Base-by-base conservation (phyloP, 2,888 invertebrate species). In the Pegoplata infirma region DNA sequence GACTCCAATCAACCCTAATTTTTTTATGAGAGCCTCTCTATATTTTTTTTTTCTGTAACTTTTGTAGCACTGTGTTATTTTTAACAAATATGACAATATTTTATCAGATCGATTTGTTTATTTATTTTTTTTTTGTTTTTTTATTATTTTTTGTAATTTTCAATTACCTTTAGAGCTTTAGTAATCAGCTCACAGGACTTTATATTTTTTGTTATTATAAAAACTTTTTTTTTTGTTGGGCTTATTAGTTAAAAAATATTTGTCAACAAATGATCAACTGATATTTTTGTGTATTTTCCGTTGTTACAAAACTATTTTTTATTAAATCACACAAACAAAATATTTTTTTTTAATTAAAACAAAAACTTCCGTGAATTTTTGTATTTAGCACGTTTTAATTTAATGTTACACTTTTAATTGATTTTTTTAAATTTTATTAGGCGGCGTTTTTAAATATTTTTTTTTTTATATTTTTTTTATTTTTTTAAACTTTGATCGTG, bases 301-400 rank as follows among this genome's bases (percentile, higher is more conserved):
- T 44, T 40, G 25, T 58, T 71, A 53, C 16, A 64, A 74, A 73
- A 49, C 47, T 36, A 10, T 32, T n/a, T 21, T 58, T 55, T 28
- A 25, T 28, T 16, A 16, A 58, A 58, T 69, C 56, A 63, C 73
- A 51, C 25, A 55, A 76, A 64, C 51, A 56, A 25, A n/a, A n/a
- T n/a, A n/a, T n/a, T n/a, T n/a, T 23, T 19, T 76, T 49, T n/a
- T 14, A 25, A n/a, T 25, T 12, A 53, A 19, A 66, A 61, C 14
- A 71, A 79, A 75, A 79, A 79, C 75, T 79, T 79, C 51, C 75
- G 74, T 68, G 67, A 55, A 58, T 40, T 28, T 61, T 61, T 51
- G 40, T 49, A 56, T 71, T 59, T 58, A 71, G 44, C 71, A 75
- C 75, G 74, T 79, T n/a, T n/a, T n/a, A n/a, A n/a, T 66, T 67